Percentiles rank a stretch among this genome's conserved stretches.
Evolutionary conservation across 2,113 vertebrate genomes (phyloP).

Genomic region (Carollia perspicillata): DNA sequence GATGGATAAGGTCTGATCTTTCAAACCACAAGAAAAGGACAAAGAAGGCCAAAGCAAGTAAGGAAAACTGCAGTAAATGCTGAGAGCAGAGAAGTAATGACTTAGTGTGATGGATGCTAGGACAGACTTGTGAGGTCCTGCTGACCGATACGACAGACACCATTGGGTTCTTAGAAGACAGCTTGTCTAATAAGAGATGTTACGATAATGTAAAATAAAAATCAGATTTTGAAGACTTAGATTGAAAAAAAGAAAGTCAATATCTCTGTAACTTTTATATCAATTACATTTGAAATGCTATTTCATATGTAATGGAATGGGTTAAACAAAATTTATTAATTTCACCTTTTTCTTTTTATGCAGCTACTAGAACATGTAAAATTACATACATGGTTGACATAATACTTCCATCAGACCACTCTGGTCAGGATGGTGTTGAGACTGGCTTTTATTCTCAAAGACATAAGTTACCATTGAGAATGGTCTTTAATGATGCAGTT

Average conservation of each 20-base stretch:
- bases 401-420: not conserved
- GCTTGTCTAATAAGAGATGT: not conserved
- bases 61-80: not conserved
- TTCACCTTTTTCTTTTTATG: not conserved
- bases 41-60: not conserved
- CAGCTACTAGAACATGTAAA: not conserved
- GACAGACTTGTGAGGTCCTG: not conserved
- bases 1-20: not conserved
- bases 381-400: not conserved
- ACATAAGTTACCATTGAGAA: not conserved
- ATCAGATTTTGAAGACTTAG: not conserved
- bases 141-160: not conserved
- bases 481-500: not conserved
- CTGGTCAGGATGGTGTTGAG: not conserved
- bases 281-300: not conserved
- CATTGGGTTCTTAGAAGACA: not conserved
- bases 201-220: not conserved
- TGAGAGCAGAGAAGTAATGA: not conserved
- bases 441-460: not conserved
- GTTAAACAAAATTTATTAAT: not conserved
- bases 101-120: not conserved
- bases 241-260: not conserved
- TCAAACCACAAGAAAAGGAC: not conserved
- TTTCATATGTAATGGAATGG: not conserved
- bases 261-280: not conserved